Base-by-base conservation (phyloP, 2,888 invertebrate species). In the Galerucella pusilla region DNA sequence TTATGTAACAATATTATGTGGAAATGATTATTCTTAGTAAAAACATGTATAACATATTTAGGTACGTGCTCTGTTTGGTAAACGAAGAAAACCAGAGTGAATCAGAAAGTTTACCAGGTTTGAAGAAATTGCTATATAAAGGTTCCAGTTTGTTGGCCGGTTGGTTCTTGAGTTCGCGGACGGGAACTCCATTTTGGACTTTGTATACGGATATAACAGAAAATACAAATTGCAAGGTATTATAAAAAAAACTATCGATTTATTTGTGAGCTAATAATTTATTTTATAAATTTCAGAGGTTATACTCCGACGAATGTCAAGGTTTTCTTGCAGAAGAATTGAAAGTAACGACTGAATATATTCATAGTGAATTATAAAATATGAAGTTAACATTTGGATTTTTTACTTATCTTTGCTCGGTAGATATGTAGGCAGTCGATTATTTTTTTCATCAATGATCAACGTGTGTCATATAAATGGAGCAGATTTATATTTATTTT, bases 291-390 rank as follows among this genome's bases (percentile, higher is more conserved):
- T 86, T 88, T 70, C 88, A 94, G 93, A 89, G 89, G 2, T 90
- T 90, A 75, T 93, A 93, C 85, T 92, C 93, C 66, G 92, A 92
- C 0, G 92, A 94, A 81, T 96, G 96, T 83, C 90, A 91, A 42
- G 91, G 92, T 1, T 96, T 95, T 90, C 95, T 95, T 86, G 92
- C 94, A 84, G 95, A 95, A 85, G 96, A 96, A 87, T 87, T 93
- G 63, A 93, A 92, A 89, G 94, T 94, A 45, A 95, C 94, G 73
- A 95, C 94, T 65, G 95, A 95, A 88, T 93, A 93, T 77, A 90
- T 93, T 83, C 96, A 95, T 88, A 95, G 91, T 85, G 96, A 96
- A 89, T 90, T 96, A 87, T 95, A 92, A 79, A 75, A 71, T 20
- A 6, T 10, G 20, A 16, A 0, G 6, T 61, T 61, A 65, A 46